Conservation (phyloP, 2,888 invertebrate genomes). For the Geophilus truncorum region DNA sequence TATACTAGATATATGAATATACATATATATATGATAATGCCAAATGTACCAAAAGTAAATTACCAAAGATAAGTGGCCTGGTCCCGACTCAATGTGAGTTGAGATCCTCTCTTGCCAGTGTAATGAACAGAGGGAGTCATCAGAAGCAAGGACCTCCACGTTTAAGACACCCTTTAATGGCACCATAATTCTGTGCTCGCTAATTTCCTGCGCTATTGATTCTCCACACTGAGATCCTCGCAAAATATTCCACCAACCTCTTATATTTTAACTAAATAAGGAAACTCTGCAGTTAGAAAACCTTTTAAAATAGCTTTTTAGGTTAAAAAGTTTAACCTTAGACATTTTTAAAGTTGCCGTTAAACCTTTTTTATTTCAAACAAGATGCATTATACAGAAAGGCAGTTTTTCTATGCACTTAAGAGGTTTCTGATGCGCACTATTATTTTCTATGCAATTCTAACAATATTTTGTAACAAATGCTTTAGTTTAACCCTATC, state of each 20-base stretch:
- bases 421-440: too few relatives aligned
- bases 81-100: constrained; percentile 16
- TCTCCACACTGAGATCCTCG: constrained; percentile 1
- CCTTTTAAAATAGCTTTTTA: background rate
- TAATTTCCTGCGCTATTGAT: constrained; percentile 25
- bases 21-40: background rate
- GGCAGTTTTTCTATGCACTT: too few relatives aligned
- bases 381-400: too few relatives aligned
- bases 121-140: constrained; percentile 24
- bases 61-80: constrained; percentile 25
- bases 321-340: background rate
- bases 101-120: constrained; percentile 25
- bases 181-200: constrained; percentile 21
- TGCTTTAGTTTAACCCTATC: too few relatives aligned
- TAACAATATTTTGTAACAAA: too few relatives aligned
- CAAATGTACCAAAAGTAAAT: constrained; percentile 25
- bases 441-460: too few relatives aligned
- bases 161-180: constrained; percentile 27
- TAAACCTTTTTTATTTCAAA: too few relatives aligned
- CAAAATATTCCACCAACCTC: background rate
- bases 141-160: constrained; percentile 27
- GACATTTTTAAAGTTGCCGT: background rate
- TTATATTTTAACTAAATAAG: constrained; percentile 15
- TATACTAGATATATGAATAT: background rate
- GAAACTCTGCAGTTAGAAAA: background rate